A percentile compares a stretch with the other conserved stretches of the same genome.
Evolutionary conservation across 2,888 invertebrate genomes (phyloP).

Genomic region (Meiosimyza platycephala): DNA sequence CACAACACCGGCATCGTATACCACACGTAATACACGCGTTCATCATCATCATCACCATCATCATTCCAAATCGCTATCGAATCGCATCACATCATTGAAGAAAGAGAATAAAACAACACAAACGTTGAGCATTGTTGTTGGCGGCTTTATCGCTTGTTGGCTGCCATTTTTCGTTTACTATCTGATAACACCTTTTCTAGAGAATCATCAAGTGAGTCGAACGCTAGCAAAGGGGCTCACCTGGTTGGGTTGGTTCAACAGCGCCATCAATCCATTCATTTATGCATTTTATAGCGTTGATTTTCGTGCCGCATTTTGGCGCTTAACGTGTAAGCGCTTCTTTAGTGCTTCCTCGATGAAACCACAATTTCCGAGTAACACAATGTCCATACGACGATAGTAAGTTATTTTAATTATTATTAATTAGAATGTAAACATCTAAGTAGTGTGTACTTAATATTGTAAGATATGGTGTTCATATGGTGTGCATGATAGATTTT

Average conservation of each 20-base stretch:
- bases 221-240: conserved; percentile 81
- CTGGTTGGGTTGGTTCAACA: conserved; percentile 92
- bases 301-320: conserved; percentile 88
- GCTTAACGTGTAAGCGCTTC: conserved; percentile 72
- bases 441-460: background rate
- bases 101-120: conserved; percentile 90
- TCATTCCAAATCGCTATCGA: conserved; percentile 63
- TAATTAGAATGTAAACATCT: background rate
- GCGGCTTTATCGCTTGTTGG: conserved; percentile 90
- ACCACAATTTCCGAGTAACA: conserved; percentile 61
- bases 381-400: conserved; percentile 65
- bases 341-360: conserved; percentile 57
- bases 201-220: conserved; percentile 71
- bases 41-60: conserved; percentile 49
- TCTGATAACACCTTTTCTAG: conserved; percentile 82
- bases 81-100: conserved; percentile 76
- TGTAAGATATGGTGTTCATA: background rate
- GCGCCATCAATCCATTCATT: conserved; percentile 90
- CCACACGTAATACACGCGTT: conserved; percentile 33
- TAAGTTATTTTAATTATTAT: background rate
- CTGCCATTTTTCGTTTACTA: conserved; percentile 88
- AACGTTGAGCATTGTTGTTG: conserved; percentile 86
- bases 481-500: background rate
- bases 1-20: conserved; percentile 34
- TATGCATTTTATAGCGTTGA: conserved; percentile 91